These are phyloP conservation scores for Gobionotothen gibberifrons DNA, from an alignment of 2,797 vertebrate genomes.

Conservation along the genomic window DNA sequence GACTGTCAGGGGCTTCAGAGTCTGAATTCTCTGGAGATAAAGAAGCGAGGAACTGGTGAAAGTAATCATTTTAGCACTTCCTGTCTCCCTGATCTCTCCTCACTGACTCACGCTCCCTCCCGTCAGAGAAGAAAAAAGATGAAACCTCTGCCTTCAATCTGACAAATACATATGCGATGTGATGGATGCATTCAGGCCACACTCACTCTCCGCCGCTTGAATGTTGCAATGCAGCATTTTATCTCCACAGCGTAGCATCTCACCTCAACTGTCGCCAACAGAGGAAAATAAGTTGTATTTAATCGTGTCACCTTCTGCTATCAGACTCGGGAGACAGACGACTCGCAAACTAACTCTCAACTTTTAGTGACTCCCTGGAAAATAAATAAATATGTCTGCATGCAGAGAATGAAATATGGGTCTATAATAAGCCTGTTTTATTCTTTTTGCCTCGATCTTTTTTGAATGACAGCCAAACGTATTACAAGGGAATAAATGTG, in stretches of 20 bases:
- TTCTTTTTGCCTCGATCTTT: slow-evolving; percentile 46
- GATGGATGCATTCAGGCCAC: slow-evolving; percentile 66
- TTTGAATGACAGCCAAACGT: slow-evolving; percentile 63
- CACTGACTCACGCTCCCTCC: slow-evolving; percentile 49
- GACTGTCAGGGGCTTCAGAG: slow-evolving; percentile 69
- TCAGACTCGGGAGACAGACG: slow-evolving; percentile 27
- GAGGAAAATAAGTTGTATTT: slow-evolving; percentile 22
- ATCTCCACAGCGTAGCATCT: slow-evolving; percentile 52
- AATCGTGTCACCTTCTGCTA: slow-evolving; percentile 17
- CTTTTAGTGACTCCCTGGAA: slow-evolving; percentile 32
- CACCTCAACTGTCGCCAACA: slow-evolving; percentile 28
- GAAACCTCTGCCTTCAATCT: slow-evolving; percentile 60
- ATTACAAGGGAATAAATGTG: slow-evolving; percentile 57
- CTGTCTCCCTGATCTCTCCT: slow-evolving; percentile 68
- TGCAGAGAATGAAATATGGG: slow-evolving; percentile 37
- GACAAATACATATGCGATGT: slow-evolving; percentile 63
- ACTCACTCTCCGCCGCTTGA: slow-evolving; percentile 32
- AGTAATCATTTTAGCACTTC: slow-evolving; percentile 77
- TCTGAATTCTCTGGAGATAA: slow-evolving; percentile 69
- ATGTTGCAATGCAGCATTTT: slow-evolving; percentile 65
- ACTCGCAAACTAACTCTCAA: slow-evolving; percentile 19
- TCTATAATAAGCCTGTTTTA: slow-evolving; percentile 25
- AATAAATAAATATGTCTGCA: slow-evolving; percentile 27
- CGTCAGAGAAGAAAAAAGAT: slow-evolving; percentile 55
- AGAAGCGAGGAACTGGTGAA: slow-evolving; percentile 63